Conservation (phyloP, 2,888 invertebrate genomes). For the Bombylius major region DNA sequence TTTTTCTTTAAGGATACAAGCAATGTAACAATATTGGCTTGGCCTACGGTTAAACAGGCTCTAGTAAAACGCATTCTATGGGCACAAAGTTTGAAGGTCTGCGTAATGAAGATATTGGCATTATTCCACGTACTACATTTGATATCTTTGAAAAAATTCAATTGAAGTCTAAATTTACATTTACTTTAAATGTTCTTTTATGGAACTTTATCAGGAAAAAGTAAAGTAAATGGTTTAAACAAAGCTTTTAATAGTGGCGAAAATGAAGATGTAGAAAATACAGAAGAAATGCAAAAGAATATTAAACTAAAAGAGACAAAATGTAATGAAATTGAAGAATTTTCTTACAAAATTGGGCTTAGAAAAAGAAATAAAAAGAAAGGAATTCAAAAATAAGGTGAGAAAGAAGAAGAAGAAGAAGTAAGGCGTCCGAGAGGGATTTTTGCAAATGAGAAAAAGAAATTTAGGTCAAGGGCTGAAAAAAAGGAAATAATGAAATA, state of each 20-base stretch:
- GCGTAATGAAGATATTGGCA: conserved; percentile 54
- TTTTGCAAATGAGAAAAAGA: no score
- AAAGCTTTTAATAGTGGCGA: no score
- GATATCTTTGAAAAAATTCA: conserved; percentile 64
- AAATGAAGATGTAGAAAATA: background rate
- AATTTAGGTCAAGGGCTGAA: no score
- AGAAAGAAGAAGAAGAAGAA: no score
- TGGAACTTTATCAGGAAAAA: conserved; percentile 84
- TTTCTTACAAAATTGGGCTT: no score
- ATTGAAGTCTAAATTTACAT: conserved; percentile 40
- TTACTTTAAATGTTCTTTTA: conserved; percentile 65
- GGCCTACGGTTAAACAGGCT: conserved; percentile 92
- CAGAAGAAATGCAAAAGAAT: conserved; percentile 4
- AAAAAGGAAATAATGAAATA: no score
- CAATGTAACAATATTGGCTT: conserved; percentile 86
- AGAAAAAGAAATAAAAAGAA: no score
- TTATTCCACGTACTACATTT: conserved; percentile 74
- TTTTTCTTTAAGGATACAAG: conserved; percentile 51
- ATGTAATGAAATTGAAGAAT: conserved; percentile 21
- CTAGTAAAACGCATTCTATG: conserved; percentile 91
- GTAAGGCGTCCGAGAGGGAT: no score
- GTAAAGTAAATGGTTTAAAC: conserved; percentile 17
- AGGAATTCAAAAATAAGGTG: no score
- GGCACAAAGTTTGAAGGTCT: conserved; percentile 62
- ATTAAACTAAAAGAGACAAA: conserved; percentile 30